Base-by-base conservation (phyloP, 2,113 vertebrate species). In the Halcyon senegalensis region DNA sequence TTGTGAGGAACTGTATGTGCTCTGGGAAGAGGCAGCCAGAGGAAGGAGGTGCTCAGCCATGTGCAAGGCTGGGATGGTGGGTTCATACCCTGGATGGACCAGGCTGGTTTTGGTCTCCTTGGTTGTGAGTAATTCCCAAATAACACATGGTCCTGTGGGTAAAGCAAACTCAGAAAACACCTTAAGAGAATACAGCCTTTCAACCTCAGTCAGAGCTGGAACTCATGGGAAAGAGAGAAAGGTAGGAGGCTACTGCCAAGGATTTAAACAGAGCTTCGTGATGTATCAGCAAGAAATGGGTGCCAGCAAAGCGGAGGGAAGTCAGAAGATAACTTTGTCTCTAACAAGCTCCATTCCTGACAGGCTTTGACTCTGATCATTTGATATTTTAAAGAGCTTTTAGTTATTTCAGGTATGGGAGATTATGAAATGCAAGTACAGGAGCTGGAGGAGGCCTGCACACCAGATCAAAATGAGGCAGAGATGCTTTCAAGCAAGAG, bases 301-400 rank as follows among this genome's bases (percentile, higher is more conserved):
- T 66, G 74, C 89, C 94, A 91, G 62, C 66, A 68, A 89, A 94
- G 70, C 2, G 1, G 53, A 93, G 48, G 37, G 84, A 74, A 94
- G 81, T 87, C 56, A 91, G 81, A 89, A 96, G 91, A 89, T 73
- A 94, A 51, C 81, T 93, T 92, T 91, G 73, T 93, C 50, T 89
- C 73, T 87, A 62, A 96, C 77, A 89, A 89, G 35, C 87, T 75
- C 87, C 66, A 35, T 68, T 95, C 77, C 78, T 91, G 81, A 95
- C 69, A 94, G 81, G 23, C 66, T 91, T 89, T 75, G 94, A 79
- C 84, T 89, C 80, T n/a, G 60, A 68, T 96, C 73, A 84, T 89
- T 79, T 95, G 84, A 89, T 87, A 79, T 91, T 95, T 89, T 96
- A 84, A 96, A 95, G 77, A 87, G 94, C 89, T 94, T 94, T 94